Percentiles rank a stretch among this genome's conserved stretches.
These are phyloP conservation scores for Ptilorrhoa leucosticta DNA, from an alignment of 2,113 vertebrate genomes.

Conservation along the genomic window DNA sequence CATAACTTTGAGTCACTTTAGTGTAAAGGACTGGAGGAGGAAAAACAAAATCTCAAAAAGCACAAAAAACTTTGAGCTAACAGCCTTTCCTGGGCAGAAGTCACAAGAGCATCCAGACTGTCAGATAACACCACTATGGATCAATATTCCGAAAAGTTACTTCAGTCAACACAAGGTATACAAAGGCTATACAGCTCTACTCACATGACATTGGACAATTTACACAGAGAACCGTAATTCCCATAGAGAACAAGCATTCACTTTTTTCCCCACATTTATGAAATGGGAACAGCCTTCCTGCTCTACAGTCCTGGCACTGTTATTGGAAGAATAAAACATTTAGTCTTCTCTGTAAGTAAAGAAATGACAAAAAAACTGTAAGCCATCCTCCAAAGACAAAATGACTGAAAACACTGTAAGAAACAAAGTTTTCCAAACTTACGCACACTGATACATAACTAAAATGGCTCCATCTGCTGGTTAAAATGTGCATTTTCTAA, in stretches of 20 bases:
- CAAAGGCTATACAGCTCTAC: neutral
- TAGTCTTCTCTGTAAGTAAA: neutral
- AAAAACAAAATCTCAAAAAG: neutral
- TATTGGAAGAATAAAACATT: neutral
- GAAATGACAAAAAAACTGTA: neutral
- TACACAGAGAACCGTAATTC: neutral
- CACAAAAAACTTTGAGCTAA: neutral
- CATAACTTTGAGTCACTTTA: neutral
- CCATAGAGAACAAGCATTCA: neutral
- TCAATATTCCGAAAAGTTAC: fast-evolving
- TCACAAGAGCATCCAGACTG: neutral
- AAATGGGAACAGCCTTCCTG: neutral
- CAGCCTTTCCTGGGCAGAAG: neutral
- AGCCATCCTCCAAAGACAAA: neutral
- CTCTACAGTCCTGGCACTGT: neutral
- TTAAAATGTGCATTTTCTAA: neutral
- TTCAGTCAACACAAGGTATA: neutral
- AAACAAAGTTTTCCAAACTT: neutral
- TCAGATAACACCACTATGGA: neutral
- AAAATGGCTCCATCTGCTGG: conserved; percentile 40
- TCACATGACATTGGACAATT: neutral
- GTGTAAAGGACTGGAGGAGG: neutral
- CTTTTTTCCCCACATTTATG: neutral
- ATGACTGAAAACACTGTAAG: neutral
- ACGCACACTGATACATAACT: neutral